Conservation (phyloP, 2,797 vertebrate genomes). For the Microhierax caerulescens region DNA sequence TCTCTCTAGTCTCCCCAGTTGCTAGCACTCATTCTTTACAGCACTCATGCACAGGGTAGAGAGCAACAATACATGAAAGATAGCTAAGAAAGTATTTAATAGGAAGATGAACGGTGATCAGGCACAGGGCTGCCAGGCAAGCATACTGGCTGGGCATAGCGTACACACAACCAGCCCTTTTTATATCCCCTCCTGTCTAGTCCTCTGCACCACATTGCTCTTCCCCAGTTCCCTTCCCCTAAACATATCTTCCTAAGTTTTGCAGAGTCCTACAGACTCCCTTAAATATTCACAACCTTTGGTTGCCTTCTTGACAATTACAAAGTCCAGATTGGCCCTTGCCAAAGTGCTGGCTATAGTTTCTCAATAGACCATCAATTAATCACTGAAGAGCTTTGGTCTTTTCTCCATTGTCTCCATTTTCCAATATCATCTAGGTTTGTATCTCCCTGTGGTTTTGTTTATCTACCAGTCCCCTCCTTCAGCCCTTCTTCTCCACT, state of each 20-base stretch:
- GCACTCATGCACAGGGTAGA: neutral
- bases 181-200: neutral
- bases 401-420: neutral
- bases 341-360: neutral
- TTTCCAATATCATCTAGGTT: neutral
- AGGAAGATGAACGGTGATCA: neutral
- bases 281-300: neutral
- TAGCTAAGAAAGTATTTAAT: neutral
- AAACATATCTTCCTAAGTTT: neutral
- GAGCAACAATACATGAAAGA: neutral
- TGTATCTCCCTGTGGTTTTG: neutral
- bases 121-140: neutral
- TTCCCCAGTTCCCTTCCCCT: neutral
- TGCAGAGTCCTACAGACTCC: neutral
- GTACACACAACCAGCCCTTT: neutral
- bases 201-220: neutral
- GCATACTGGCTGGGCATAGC: neutral
- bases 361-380: neutral
- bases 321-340: neutral
- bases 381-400: neutral
- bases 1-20: neutral
- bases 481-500: neutral
- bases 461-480: neutral
- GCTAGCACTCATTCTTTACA: neutral
- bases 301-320: neutral